Conservation (phyloP, 1,140 invertebrate genomes). For the Trachymyrmex septentrionalis region DNA sequence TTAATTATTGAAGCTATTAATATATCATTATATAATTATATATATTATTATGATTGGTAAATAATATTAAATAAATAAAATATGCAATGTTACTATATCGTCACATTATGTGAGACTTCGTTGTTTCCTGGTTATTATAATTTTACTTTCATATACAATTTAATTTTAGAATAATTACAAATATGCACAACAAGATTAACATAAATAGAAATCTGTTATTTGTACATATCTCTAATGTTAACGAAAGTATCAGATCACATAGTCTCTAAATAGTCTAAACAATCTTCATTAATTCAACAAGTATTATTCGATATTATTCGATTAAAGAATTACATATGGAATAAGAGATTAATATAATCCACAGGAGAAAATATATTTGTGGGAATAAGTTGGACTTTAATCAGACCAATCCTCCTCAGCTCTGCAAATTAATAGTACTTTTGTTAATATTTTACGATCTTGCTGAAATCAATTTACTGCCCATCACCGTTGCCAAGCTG, state of each 20-base stretch:
- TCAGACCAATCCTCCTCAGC: conserved; percentile 76
- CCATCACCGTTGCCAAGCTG: conserved; percentile 68
- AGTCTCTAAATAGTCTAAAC: not conserved
- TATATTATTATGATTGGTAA: too few relatives aligned
- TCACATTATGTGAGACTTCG: conserved; percentile 15
- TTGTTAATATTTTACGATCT: conserved; percentile 57
- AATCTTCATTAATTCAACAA: conserved; percentile 34
- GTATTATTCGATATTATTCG: not conserved
- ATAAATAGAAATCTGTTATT: conserved; percentile 38
- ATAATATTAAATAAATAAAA: too few relatives aligned
- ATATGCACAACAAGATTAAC: conserved; percentile 31
- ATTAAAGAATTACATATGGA: conserved; percentile 13
- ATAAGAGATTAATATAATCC: conserved; percentile 21
- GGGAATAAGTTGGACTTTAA: conserved; percentile 63
- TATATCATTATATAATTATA: too few relatives aligned
- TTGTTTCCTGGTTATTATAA: conserved; percentile 50
- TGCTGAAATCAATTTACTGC: conserved; percentile 14
- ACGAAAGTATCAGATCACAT: conserved; percentile 31
- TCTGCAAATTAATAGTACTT: conserved; percentile 75
- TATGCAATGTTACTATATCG: conserved; percentile 20
- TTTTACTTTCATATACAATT: conserved; percentile 34
- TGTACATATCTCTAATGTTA: conserved; percentile 28
- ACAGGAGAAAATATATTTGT: conserved; percentile 30
- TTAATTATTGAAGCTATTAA: too few relatives aligned
- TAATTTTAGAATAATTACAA: conserved; percentile 33